Conservation (phyloP, 2,888 invertebrate species). For the Epinotia brunnichana region DNA sequence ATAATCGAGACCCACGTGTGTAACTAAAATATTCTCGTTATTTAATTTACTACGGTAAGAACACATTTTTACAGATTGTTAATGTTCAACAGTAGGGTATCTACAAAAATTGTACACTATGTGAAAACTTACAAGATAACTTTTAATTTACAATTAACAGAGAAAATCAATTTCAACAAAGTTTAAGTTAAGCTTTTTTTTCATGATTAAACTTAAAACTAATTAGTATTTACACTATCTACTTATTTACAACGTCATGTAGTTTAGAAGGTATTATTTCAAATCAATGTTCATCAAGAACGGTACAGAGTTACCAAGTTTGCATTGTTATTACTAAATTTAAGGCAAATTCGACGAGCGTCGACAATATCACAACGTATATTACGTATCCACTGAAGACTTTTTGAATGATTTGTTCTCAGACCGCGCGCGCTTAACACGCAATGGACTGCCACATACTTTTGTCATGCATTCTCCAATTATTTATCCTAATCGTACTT, state of each 20-base stretch:
- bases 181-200: slow-evolving; percentile 78
- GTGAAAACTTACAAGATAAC: slow-evolving; percentile 78
- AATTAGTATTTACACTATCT: slow-evolving; percentile 74
- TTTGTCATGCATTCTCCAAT: slow-evolving; percentile 74
- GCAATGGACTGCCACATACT: slow-evolving; percentile 59
- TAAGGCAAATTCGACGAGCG: slow-evolving; percentile 63
- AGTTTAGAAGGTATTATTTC: slow-evolving; percentile 64
- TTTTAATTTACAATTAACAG: slow-evolving; percentile 82
- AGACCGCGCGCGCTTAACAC: slow-evolving; percentile 60
- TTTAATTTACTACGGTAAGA: slow-evolving; percentile 85
- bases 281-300: slow-evolving; percentile 52
- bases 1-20: slow-evolving; percentile 72
- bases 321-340: slow-evolving; percentile 60
- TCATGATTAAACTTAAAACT: slow-evolving; percentile 65
- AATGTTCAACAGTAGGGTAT: slow-evolving; percentile 76
- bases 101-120: slow-evolving; percentile 84
- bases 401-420: slow-evolving; percentile 68
- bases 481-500: slow-evolving; percentile 65
- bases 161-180: slow-evolving; percentile 80
- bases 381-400: slow-evolving; percentile 51
- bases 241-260: slow-evolving; percentile 74
- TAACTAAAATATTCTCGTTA: slow-evolving; percentile 85
- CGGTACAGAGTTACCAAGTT: slow-evolving; percentile 51
- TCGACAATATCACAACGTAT: slow-evolving; percentile 66
- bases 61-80: slow-evolving; percentile 85